Conservation (phyloP, 1,140 invertebrate species). For the Nephotettix cincticeps region DNA sequence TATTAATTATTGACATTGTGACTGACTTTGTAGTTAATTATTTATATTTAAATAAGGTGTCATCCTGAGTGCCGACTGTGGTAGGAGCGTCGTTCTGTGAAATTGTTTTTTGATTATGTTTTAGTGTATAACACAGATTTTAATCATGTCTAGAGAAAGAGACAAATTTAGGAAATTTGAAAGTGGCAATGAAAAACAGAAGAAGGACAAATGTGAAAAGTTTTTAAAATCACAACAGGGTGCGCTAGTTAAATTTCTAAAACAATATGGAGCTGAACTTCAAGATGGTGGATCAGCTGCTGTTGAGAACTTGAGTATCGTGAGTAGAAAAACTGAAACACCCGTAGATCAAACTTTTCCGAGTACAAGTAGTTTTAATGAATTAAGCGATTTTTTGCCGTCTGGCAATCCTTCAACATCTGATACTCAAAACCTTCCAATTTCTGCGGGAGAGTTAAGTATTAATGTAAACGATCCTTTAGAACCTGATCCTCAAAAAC, state of each 20-base stretch:
- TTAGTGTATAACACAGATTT: no score
- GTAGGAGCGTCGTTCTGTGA: no score
- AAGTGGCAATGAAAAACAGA: constrained; percentile 1
- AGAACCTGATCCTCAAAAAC: neutral
- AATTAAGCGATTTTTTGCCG: neutral
- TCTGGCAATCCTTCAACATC: neutral
- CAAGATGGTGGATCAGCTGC: neutral
- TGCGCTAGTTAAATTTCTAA: neutral
- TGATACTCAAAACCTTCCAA: neutral
- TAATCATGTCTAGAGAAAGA: constrained; percentile 8
- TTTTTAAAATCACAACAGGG: constrained; percentile 5
- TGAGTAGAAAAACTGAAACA: neutral
- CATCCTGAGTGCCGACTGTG: no score
- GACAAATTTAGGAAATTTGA: constrained; percentile 4
- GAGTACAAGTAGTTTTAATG: neutral
- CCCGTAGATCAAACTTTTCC: neutral
- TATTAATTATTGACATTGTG: no score
- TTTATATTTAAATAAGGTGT: no score
- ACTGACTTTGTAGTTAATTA: no score
- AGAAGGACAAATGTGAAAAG: neutral
- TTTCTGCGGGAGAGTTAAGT: neutral
- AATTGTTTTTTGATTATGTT: no score
- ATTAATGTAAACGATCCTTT: neutral
- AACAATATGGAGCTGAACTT: neutral
- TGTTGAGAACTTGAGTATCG: neutral